Percentiles rank a stretch among this genome's conserved stretches.
Conservation (phyloP, 1,140 invertebrate species). For the Drosophila repletoides region DNA sequence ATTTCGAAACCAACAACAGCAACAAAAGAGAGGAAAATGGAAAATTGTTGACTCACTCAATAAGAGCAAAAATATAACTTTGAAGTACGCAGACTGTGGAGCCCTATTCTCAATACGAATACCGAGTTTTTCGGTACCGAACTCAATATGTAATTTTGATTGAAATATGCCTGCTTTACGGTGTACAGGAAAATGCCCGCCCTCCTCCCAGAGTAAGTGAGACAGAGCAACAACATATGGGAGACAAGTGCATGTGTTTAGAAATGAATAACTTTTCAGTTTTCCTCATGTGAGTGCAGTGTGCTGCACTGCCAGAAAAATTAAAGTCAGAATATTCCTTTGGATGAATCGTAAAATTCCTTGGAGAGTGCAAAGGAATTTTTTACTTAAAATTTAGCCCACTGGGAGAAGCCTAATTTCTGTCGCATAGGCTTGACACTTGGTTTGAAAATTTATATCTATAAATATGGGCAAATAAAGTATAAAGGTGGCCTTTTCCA, state of each 20-base stretch:
- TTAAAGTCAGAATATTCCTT: neutral
- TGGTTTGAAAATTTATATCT: too few relatives aligned
- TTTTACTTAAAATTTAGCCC: too few relatives aligned
- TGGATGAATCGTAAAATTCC: too few relatives aligned
- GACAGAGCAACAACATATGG: neutral
- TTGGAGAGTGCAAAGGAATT: too few relatives aligned
- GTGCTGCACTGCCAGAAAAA: conserved; percentile 25
- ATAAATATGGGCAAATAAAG: too few relatives aligned
- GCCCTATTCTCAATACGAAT: conserved; percentile 22
- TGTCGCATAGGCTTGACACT: too few relatives aligned
- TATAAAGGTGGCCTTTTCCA: too few relatives aligned
- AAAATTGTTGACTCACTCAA: conserved; percentile 11
- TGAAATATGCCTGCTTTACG: conserved; percentile 78
- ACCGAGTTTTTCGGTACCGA: conserved; percentile 46
- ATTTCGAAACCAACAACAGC: conserved; percentile 32
- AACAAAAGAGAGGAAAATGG: neutral
- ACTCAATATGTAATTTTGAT: conserved; percentile 77
- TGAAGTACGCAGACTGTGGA: conserved; percentile 10
- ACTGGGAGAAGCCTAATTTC: too few relatives aligned
- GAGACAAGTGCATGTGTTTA: conserved; percentile 40
- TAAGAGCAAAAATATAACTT: conserved; percentile 34
- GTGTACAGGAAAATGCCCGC: conserved; percentile 30
- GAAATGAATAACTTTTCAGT: conserved; percentile 64
- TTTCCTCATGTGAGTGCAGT: conserved; percentile 1
- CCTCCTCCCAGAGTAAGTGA: conserved; percentile 15